Conservation (phyloP, 2,888 invertebrate genomes). For the Dorcus hopei region DNA sequence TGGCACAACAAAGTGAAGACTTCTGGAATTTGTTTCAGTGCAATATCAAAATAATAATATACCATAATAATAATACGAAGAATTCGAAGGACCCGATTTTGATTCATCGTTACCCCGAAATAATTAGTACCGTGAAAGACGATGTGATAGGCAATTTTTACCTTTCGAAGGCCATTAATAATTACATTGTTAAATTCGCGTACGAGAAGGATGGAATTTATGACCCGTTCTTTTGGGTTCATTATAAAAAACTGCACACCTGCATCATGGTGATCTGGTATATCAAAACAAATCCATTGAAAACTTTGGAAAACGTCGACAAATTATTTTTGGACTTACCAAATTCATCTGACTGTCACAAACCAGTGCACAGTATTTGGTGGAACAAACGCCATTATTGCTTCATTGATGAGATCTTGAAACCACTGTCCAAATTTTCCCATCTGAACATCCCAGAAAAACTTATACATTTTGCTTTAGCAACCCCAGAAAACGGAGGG, state of each 20-base stretch:
- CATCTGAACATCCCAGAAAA: background rate
- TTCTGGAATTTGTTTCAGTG: background rate
- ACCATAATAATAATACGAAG: background rate
- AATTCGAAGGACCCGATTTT: background rate
- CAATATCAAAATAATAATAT: background rate
- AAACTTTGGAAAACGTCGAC: too few species aligned
- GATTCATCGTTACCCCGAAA: background rate
- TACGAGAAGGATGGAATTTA: background rate
- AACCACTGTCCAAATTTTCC: too few species aligned
- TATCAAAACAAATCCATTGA: too few species aligned
- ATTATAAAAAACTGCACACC: background rate
- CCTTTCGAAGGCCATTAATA: background rate
- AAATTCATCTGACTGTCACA: too few species aligned
- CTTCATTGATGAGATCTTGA: too few species aligned
- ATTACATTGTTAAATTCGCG: background rate
- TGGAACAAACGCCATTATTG: too few species aligned
- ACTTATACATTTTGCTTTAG: background rate
- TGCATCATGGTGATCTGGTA: background rate
- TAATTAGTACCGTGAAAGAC: background rate
- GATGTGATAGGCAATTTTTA: background rate
- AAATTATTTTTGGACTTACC: too few species aligned
- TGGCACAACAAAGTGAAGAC: conserved; percentile 10
- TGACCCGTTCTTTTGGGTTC: background rate
- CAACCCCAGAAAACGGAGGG: background rate
- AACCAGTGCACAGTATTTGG: too few species aligned